A percentile compares a stretch with the other conserved stretches of the same genome.
Conservation (phyloP, 2,113 vertebrate genomes). For the Chauna torquata region DNA sequence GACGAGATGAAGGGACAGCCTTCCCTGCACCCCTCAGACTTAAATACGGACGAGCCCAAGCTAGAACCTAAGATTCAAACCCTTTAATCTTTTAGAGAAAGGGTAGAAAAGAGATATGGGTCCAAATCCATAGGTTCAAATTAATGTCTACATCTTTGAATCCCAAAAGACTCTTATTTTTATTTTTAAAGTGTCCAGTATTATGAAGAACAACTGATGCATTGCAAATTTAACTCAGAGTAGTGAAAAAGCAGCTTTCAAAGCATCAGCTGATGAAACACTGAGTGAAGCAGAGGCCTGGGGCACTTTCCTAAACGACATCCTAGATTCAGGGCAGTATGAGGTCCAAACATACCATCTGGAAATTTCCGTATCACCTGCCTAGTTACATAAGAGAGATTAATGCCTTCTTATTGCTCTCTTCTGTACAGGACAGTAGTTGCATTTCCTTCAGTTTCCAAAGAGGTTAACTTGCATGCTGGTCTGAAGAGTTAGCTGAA, state of each 20-base stretch:
- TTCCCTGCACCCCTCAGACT: background rate
- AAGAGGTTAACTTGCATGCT: background rate
- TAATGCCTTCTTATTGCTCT: background rate
- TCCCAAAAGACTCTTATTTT: background rate
- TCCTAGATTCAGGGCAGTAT: conserved; percentile 1
- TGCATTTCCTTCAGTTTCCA: background rate
- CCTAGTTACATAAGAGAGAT: background rate
- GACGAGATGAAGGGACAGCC: background rate
- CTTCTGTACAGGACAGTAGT: background rate
- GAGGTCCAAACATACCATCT: background rate
- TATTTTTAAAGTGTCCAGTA: background rate
- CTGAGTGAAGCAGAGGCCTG: background rate
- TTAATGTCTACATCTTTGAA: background rate
- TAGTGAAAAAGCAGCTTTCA: background rate
- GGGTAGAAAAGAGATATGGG: background rate
- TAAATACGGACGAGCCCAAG: background rate
- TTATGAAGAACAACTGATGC: background rate
- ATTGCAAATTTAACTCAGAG: background rate
- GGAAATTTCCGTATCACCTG: background rate
- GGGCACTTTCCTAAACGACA: background rate
- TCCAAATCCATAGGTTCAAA: background rate
- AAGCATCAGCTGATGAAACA: background rate
- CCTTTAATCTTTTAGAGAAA: background rate
- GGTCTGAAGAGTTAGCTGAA: background rate
- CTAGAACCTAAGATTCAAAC: background rate